Conservation (phyloP, 35 echinoderm and acorn worm genomes). For the Heliocidaris tuberculata region DNA sequence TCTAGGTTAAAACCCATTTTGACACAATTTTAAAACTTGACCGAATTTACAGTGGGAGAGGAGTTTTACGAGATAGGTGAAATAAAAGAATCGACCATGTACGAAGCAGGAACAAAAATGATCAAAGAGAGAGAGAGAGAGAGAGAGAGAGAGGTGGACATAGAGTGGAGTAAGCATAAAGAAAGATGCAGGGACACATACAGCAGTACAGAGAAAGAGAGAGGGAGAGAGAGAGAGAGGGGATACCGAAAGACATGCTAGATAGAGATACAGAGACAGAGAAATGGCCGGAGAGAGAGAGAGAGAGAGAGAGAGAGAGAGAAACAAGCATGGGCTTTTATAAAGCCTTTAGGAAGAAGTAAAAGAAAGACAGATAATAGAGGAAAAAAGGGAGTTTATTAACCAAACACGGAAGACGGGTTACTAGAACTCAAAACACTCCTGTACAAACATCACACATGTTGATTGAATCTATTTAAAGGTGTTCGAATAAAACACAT, state of each 20-base stretch:
- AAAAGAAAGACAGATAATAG: not conserved
- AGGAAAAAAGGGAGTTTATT: not conserved
- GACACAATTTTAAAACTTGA: no score
- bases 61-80: no score
- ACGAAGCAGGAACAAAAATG: no score
- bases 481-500: not conserved
- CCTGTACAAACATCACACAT: not conserved
- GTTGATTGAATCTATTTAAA: not conserved
- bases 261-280: no score
- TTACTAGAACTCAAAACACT: not conserved
- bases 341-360: not conserved
- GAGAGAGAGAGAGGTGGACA: not conserved
- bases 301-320: no score
- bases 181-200: not conserved
- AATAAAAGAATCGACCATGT: no score
- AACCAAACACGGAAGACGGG: not conserved
- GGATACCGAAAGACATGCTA: no score
- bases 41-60: no score
- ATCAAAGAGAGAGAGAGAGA: not conserved
- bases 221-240: no score
- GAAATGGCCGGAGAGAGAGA: not conserved
- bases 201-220: no score
- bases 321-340: no score
- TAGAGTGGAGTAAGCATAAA: not conserved
- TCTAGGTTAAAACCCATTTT: no score